Base-by-base conservation (phyloP, 2,888 invertebrate species). In the Lepidonotus clava region DNA sequence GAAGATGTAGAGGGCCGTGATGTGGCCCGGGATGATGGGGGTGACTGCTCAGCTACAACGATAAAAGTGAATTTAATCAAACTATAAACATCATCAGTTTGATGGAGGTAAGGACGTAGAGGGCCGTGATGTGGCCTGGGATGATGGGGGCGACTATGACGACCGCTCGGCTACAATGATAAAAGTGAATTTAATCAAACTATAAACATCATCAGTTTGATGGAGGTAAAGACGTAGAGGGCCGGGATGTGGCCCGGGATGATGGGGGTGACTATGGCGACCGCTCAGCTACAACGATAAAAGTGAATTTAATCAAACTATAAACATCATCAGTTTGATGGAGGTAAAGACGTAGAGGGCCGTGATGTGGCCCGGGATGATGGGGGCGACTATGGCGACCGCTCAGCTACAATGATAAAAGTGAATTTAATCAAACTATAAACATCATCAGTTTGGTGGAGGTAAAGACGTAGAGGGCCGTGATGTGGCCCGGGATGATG, bases 1-100 rank as follows among this genome's bases (percentile, higher is more conserved):
- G 86, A 92, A 92, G 46, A 92, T 85, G 85, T 92, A 93, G 41
- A 92, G 90, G 67, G 90, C 91, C 18, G 92, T 92, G 84, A 93
- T 91, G 89, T 92, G 92, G 76, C 90, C 89, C 32, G 92, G 92
- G 66, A 92, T 89, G 38, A 86, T 67, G 24, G 36, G 85, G 21
- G 66, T 32, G 28, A 8, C 83, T 34, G 67, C 21, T 51, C n/a
- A n/a, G n/a, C n/a, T n/a, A n/a, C n/a, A n/a, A n/a, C n/a, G n/a
- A n/a, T n/a, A n/a, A n/a, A n/a, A n/a, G n/a, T n/a, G n/a, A n/a
- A n/a, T n/a, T n/a, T n/a, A n/a, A n/a, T n/a, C n/a, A n/a, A n/a
- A n/a, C n/a, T n/a, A n/a, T n/a, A n/a, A 92, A 86, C 8, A 89
- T 88, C 83, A 92, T 71, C 32, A 90, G 89, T 86, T 92, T 92